Conservation (phyloP, 2,797 vertebrate species). For the Valencia hispanica region DNA sequence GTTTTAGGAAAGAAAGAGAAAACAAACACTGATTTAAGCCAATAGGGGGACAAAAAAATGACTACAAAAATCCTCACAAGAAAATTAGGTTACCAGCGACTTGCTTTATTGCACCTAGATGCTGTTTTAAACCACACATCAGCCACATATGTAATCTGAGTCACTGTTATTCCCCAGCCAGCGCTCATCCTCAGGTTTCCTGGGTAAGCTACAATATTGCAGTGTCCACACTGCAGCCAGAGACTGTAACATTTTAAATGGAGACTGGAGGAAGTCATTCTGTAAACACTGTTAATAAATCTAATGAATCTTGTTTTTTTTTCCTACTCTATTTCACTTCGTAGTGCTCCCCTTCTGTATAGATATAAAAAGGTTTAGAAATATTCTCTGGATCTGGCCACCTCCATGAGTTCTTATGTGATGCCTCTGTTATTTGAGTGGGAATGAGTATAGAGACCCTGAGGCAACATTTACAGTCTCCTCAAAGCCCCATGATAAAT, state of each 20-base stretch:
- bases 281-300: slow-evolving; percentile 37
- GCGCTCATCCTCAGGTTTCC: slow-evolving; percentile 17
- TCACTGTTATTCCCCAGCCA: slow-evolving; percentile 15
- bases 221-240: slow-evolving; percentile 8
- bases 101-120: slow-evolving; percentile 11
- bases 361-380: slow-evolving; percentile 66
- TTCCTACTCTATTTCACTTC: slow-evolving; percentile 25
- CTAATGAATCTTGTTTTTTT: slow-evolving; percentile 29
- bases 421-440: not conserved
- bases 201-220: slow-evolving; percentile 32
- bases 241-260: slow-evolving; percentile 37
- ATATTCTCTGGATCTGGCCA: slow-evolving; percentile 63
- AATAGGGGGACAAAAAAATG: not conserved
- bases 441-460: not conserved
- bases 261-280: slow-evolving; percentile 38
- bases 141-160: slow-evolving; percentile 30
- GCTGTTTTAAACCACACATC: slow-evolving; percentile 40
- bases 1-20: not conserved
- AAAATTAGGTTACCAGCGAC: slow-evolving; percentile 18
- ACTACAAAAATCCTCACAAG: not conserved
- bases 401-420: slow-evolving; percentile 23
- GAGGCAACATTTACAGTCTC: not conserved
- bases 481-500: slow-evolving; percentile 24
- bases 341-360: slow-evolving; percentile 38
- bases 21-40: not conserved